phyloP scores from a whole-genome alignment of 2,113 vertebrate species.

The Ifrita kowaldi region DNA sequence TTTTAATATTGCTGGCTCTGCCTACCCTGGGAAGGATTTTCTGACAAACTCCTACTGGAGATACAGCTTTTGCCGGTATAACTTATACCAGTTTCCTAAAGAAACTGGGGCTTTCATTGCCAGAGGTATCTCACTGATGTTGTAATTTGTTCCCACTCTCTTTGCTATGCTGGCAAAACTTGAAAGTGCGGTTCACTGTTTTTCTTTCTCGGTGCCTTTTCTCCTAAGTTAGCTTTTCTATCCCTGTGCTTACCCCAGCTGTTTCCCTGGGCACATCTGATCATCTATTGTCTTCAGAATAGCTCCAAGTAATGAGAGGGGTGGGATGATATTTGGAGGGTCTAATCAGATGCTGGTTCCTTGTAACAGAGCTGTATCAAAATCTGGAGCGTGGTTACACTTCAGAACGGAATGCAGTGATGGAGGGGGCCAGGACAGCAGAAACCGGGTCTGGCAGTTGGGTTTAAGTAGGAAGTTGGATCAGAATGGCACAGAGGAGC shows the following conservation, averaged over 20 bases:
- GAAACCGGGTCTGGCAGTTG: background rate
- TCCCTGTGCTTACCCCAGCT: conserved; percentile 30
- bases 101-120: conserved; percentile 59
- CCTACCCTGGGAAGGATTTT: conserved; percentile 52
- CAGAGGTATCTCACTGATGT: conserved; percentile 52
- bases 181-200: conserved; percentile 47
- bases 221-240: conserved; percentile 42
- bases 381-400: background rate
- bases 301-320: conserved; percentile 6
- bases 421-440: background rate
- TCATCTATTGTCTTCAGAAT: conserved; percentile 28
- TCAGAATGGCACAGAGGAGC: background rate
- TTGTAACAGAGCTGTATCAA: background rate
- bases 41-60: conserved; percentile 50
- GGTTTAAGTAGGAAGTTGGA: background rate
- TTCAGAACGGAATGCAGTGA: background rate
- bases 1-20: conserved; percentile 47
- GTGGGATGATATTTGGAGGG: background rate
- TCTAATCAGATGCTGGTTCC: background rate
- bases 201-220: background rate
- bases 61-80: conserved; percentile 35
- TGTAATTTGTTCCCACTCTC: conserved; percentile 63
- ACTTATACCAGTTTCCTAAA: conserved; percentile 45
- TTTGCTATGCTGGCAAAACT: conserved; percentile 61
- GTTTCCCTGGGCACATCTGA: conserved; percentile 44